Evolutionary conservation across 2,888 invertebrate genomes (phyloP).

Genomic region (Tetragonula carbonaria): DNA sequence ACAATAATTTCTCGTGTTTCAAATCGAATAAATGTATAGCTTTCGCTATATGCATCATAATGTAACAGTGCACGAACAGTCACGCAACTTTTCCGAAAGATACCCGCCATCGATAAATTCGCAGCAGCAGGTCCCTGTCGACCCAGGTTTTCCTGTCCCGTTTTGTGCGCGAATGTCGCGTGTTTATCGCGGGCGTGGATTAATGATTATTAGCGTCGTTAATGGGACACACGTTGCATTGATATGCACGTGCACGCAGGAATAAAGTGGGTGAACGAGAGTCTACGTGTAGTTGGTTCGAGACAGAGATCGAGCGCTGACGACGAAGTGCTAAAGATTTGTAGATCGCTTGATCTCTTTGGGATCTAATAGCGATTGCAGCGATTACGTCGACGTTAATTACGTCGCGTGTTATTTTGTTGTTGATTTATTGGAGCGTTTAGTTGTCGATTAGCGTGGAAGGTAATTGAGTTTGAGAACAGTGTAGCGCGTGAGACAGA

Average conservation of each 20-base stretch:
- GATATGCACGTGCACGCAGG: background rate
- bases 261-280: constrained; percentile 6
- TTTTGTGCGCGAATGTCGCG: background rate
- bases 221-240: background rate
- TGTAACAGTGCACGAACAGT: background rate
- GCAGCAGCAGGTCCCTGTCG: background rate
- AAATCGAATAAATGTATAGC: no score
- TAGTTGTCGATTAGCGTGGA: background rate
- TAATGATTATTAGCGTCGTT: constrained; percentile 19
- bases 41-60: background rate
- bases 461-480: background rate
- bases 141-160: background rate
- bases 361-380: background rate
- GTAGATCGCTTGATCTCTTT: background rate
- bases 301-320: background rate
- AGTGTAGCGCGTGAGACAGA: background rate
- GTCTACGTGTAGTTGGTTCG: background rate
- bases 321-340: background rate
- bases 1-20: no score
- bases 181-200: constrained; percentile 7
- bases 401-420: background rate
- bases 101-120: background rate
- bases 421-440: background rate
- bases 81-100: background rate
- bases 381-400: background rate